A percentile compares a stretch with the other conserved stretches of the same genome.
Conservation (phyloP, 2,797 vertebrate genomes). For the Paramormyrops hopkinsi region DNA sequence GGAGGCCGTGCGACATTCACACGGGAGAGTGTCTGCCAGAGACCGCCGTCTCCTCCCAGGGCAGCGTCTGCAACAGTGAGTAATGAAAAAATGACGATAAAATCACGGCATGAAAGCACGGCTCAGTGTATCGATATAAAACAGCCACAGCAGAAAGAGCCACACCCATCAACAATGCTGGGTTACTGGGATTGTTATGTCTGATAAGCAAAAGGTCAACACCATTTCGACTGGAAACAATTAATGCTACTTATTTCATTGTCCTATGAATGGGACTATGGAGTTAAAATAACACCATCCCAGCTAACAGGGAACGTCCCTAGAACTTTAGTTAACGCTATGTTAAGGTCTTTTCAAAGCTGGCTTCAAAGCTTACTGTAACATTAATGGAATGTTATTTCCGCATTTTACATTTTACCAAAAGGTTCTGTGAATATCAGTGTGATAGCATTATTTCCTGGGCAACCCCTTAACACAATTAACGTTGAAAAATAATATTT, state of each 20-base stretch:
- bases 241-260: background rate
- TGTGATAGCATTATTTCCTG: background rate
- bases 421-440: background rate
- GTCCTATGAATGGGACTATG: background rate
- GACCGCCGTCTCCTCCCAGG: slow-evolving; percentile 57
- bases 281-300: background rate
- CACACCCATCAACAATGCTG: background rate
- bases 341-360: background rate
- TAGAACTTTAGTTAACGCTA: background rate
- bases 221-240: background rate
- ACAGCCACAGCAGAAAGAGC: background rate
- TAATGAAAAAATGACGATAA: background rate
- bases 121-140: background rate
- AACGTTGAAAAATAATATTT: background rate
- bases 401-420: background rate
- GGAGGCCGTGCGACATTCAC: slow-evolving; percentile 77
- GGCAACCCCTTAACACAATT: background rate
- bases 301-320: background rate
- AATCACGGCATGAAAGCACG: background rate
- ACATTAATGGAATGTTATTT: background rate
- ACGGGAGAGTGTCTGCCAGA: slow-evolving; percentile 83
- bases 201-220: slow-evolving; percentile 1
- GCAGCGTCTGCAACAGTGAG: slow-evolving; percentile 76
- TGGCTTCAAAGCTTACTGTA: background rate
- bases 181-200: background rate